Conservation (phyloP, 1,140 invertebrate genomes). For the Laodelphax striatellus region DNA sequence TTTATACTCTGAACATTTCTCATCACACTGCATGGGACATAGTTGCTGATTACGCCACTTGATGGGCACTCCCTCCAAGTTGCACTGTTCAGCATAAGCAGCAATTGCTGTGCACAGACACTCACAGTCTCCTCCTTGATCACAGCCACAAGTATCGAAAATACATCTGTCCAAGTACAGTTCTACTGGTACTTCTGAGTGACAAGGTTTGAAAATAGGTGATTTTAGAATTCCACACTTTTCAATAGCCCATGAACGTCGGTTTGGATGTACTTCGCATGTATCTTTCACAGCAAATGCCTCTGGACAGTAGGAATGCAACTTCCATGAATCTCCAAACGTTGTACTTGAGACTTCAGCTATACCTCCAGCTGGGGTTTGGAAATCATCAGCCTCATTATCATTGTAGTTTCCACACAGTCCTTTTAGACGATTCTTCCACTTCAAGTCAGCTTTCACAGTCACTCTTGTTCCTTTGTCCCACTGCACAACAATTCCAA, state of each 20-base stretch:
- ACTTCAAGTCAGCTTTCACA: slow-evolving; percentile 57
- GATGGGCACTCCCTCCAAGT: slow-evolving; percentile 51
- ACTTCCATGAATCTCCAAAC: slow-evolving; percentile 81
- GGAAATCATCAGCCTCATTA: slow-evolving; percentile 69
- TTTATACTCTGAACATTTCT: slow-evolving; percentile 61
- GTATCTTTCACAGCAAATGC: slow-evolving; percentile 38
- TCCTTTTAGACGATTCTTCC: slow-evolving; percentile 65
- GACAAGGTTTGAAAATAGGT: slow-evolving; percentile 59
- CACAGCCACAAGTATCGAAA: slow-evolving; percentile 76
- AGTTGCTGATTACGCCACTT: slow-evolving; percentile 69
- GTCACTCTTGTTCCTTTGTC: slow-evolving; percentile 74
- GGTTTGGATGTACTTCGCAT: slow-evolving; percentile 57
- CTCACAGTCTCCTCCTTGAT: slow-evolving; percentile 77
- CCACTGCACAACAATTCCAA: slow-evolving; percentile 75
- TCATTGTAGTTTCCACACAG: slow-evolving; percentile 86
- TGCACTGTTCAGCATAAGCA: slow-evolving; percentile 74
- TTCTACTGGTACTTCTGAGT: slow-evolving; percentile 61
- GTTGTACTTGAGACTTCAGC: slow-evolving; percentile 55
- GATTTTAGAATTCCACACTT: slow-evolving; percentile 65
- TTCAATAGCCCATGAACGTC: slow-evolving; percentile 62
- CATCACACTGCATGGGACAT: slow-evolving; percentile 85
- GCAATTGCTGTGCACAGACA: slow-evolving; percentile 80
- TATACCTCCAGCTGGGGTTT: slow-evolving; percentile 59
- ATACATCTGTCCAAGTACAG: slow-evolving; percentile 56
- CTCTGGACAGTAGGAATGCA: slow-evolving; percentile 58